These are phyloP conservation scores for Electrona antarctica DNA, from an alignment of 2,113 vertebrate genomes.

Conservation along the genomic window DNA sequence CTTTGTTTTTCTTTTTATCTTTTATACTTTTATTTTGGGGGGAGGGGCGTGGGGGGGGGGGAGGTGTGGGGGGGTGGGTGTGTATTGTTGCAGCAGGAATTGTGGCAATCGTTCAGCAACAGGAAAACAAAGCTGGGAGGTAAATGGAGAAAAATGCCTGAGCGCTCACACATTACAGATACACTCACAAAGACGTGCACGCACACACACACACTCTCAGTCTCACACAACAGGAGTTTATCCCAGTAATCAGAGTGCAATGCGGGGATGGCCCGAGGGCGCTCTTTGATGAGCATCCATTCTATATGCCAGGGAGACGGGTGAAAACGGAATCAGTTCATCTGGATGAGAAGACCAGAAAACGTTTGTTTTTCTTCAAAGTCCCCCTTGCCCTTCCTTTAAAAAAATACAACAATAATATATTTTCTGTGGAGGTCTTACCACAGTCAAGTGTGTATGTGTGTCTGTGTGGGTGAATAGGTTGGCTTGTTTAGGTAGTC, in stretches of 20 bases:
- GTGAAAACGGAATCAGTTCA: slow-evolving; percentile 30
- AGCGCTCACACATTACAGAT: background rate
- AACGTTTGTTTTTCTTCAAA: slow-evolving; percentile 36
- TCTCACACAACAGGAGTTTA: background rate
- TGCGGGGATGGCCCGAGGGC: slow-evolving; percentile 7
- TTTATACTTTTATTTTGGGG: no score
- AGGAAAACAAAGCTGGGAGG: slow-evolving; percentile 36
- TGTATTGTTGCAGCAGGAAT: slow-evolving; percentile 38
- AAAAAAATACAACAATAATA: no score
- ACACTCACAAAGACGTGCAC: background rate
- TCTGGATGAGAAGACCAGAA: slow-evolving; percentile 16
- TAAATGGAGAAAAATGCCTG: slow-evolving; percentile 13
- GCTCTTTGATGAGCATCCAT: slow-evolving; percentile 32
- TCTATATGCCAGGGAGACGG: background rate
- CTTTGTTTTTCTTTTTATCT: no score
- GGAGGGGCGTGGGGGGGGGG: no score
- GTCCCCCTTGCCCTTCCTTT: slow-evolving; percentile 26
- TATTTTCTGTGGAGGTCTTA: slow-evolving; percentile 34
- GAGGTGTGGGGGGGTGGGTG: no score
- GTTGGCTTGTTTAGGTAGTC: slow-evolving; percentile 11
- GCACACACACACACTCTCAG: slow-evolving; percentile 1
- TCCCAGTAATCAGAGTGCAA: slow-evolving; percentile 42
- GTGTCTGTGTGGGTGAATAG: background rate
- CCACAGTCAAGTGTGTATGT: slow-evolving; percentile 17
- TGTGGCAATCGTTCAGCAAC: slow-evolving; percentile 18